phyloP scores from a whole-genome alignment of 2,888 invertebrate genomes.

The Choreutis nemorana region DNA sequence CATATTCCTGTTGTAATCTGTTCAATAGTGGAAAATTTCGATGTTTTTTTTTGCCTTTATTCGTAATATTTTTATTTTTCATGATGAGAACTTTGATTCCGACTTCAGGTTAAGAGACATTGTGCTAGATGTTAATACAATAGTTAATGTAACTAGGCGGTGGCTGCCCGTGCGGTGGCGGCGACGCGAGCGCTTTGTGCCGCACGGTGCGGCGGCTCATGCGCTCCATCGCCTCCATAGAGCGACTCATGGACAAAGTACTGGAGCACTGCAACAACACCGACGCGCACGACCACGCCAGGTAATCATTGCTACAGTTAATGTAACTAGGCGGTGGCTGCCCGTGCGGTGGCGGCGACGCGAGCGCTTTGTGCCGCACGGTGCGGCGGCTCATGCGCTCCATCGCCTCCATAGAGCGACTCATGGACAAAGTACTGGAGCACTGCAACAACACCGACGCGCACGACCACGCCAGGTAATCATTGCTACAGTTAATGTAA shows the following conservation, averaged over 20 bases:
- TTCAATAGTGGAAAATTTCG: too few relatives aligned
- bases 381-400: constrained; percentile 46
- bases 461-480: constrained; percentile 29
- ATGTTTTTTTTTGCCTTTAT: too few relatives aligned
- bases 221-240: constrained; percentile 51
- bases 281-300: too few relatives aligned
- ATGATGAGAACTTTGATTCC: too few relatives aligned
- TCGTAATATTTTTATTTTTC: too few relatives aligned
- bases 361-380: constrained; percentile 29
- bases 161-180: constrained; percentile 17
- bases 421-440: constrained; percentile 48
- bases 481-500: too few relatives aligned
- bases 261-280: constrained; percentile 43
- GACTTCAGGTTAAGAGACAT: too few relatives aligned
- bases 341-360: constrained; percentile 34
- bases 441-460: constrained; percentile 33
- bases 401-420: constrained; percentile 48
- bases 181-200: constrained; percentile 35
- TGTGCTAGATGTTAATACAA: too few relatives aligned
- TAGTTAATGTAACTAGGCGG: too few relatives aligned
- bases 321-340: too few relatives aligned
- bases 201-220: constrained; percentile 42
- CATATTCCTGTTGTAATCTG: too few relatives aligned
- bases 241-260: constrained; percentile 51
- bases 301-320: too few relatives aligned